Conservation (phyloP, 2,113 vertebrate genomes). For the Cnemophilus loriae region DNA sequence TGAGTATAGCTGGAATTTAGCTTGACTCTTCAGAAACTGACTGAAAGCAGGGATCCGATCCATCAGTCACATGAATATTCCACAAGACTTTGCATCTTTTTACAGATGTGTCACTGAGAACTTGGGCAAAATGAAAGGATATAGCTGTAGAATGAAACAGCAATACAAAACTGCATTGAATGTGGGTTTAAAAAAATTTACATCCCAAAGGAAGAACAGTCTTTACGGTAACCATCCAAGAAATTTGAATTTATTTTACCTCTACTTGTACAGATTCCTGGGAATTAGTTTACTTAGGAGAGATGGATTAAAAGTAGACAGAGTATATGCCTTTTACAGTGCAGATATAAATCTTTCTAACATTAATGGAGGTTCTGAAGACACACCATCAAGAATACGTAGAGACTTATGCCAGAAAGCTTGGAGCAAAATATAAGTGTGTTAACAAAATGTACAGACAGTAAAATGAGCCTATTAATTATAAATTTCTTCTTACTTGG, state of each 20-base stretch:
- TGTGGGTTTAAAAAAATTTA: neutral
- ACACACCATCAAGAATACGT: neutral
- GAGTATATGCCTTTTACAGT: neutral
- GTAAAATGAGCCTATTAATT: neutral
- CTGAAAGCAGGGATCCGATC: neutral
- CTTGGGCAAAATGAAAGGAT: neutral
- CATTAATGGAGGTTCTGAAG: neutral
- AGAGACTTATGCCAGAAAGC: neutral
- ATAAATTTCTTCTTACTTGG: neutral
- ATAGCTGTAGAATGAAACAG: neutral
- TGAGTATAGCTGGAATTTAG: neutral
- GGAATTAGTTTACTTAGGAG: neutral
- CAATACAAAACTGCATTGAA: neutral
- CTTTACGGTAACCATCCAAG: neutral
- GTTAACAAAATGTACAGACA: neutral
- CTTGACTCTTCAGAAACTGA: neutral
- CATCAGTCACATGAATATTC: neutral
- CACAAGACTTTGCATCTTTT: neutral
- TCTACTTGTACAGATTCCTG: neutral
- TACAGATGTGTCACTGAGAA: neutral
- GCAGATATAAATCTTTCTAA: neutral
- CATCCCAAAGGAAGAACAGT: neutral
- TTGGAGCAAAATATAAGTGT: neutral
- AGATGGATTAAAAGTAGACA: neutral
- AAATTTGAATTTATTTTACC: neutral